Evolutionary conservation across 2,797 vertebrate species (phyloP), one percentile per base, ranked within the genome.

Genomic region (Onychomys torridus): DNA sequence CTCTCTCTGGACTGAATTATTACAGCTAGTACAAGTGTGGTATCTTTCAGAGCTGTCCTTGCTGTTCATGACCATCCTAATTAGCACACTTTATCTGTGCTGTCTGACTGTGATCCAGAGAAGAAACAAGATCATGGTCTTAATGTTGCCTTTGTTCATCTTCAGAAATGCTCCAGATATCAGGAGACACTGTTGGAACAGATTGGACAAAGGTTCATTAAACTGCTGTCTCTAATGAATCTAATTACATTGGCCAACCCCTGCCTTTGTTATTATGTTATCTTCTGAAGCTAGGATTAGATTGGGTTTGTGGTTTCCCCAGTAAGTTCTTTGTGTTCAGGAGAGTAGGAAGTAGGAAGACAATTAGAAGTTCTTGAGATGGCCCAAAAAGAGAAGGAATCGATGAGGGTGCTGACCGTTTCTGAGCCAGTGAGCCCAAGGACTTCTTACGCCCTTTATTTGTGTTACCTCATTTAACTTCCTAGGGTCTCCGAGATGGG

Each of bases 131-230:
- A 37, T 6, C 1, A 1, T 29, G 57, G 59, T 9, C 21, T 87
- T 57, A 46, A 3, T 6, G 1, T 32, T 78, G 23, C 69, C 73
- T 93, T 86, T 21, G 52, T 37, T 83, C 14, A 57, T 63, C 63
- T 89, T 97, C 25, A 89, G 76, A 88, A 83, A 32, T 89, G 67
- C 27, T 93, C 91, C 87, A 75, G 0, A 46, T 61, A 14, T 43
- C n/a, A 37, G 49, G 67, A 92, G 81, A 67, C 12, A 12, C 13
- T 85, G 7, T 21, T 12, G 29, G 37, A 92, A 67, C 37, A 57
- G 75, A 55, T 71, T 65, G 73, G 65, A 17, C 55, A 61, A 43
- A 93, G 91, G 63, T 11, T 95, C 37, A 67, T 55, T 79, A 57
- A 90, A 78, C 21, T 55, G 0, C 37, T 71, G 0, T 75, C 40